Evolutionary conservation across 2,113 vertebrate species (phyloP).

Genomic region (Entomyzon cyanotis): DNA sequence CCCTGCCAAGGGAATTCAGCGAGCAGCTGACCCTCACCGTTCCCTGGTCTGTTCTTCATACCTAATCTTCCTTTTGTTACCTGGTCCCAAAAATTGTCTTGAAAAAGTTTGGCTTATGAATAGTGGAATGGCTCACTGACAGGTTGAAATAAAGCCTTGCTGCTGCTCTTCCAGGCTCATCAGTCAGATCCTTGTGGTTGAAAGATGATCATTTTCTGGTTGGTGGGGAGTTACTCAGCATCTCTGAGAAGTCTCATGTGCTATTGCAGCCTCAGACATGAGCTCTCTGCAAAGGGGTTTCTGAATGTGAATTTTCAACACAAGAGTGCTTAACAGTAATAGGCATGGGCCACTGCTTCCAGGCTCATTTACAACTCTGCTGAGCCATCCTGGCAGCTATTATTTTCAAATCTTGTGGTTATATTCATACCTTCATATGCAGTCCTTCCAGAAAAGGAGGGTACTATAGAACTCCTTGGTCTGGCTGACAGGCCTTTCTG

Average conservation of each 20-base stretch:
- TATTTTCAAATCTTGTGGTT: not conserved
- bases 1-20: no score
- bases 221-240: not conserved
- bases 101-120: not conserved
- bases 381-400: not conserved
- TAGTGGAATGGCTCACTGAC: not conserved
- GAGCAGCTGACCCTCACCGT: no score
- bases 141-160: not conserved
- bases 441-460: not conserved
- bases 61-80: not conserved
- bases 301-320: not conserved
- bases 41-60: not conserved
- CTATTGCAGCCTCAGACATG: not conserved
- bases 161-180: not conserved
- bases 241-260: not conserved
- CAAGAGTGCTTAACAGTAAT: not conserved
- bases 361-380: not conserved
- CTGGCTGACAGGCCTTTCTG: not conserved
- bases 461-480: not conserved
- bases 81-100: not conserved
- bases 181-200: not conserved
- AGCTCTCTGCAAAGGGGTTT: not conserved
- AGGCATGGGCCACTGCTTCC: not conserved
- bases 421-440: not conserved
- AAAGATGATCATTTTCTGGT: not conserved